phyloP scores from a whole-genome alignment of 2,113 vertebrate genomes.

The Microcebus lehilahytsara region DNA sequence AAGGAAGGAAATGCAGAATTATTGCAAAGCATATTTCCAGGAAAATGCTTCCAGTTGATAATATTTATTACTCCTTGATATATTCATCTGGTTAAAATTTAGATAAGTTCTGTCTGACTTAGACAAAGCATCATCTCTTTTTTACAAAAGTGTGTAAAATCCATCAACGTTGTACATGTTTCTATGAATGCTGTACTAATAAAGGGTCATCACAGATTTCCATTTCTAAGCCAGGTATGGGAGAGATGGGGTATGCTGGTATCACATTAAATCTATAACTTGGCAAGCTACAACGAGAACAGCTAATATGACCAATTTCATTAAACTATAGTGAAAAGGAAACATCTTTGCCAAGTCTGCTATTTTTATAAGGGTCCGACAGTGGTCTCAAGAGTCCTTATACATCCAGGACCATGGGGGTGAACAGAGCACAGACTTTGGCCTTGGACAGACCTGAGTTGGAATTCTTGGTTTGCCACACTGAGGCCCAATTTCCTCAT shows the following conservation, averaged over 20 bases:
- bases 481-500: not conserved
- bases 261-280: not conserved
- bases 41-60: conserved; percentile 22
- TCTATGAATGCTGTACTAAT: not conserved
- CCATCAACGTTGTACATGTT: not conserved
- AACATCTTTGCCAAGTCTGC: not conserved
- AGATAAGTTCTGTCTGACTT: not conserved
- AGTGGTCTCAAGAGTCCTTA: not conserved
- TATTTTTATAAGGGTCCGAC: not conserved
- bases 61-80: not conserved
- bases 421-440: not conserved
- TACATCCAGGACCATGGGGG: accelerated
- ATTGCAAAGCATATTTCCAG: not conserved
- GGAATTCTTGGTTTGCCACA: not conserved
- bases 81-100: conserved; percentile 30
- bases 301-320: not conserved
- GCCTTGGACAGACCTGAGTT: not conserved
- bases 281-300: not conserved
- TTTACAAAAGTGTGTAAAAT: not conserved
- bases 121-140: not conserved
- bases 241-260: not conserved
- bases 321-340: not conserved
- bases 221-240: not conserved
- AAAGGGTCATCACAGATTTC: not conserved
- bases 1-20: conserved; percentile 43